Conservation (phyloP, 1,140 invertebrate species). For the Aricia agestis region DNA sequence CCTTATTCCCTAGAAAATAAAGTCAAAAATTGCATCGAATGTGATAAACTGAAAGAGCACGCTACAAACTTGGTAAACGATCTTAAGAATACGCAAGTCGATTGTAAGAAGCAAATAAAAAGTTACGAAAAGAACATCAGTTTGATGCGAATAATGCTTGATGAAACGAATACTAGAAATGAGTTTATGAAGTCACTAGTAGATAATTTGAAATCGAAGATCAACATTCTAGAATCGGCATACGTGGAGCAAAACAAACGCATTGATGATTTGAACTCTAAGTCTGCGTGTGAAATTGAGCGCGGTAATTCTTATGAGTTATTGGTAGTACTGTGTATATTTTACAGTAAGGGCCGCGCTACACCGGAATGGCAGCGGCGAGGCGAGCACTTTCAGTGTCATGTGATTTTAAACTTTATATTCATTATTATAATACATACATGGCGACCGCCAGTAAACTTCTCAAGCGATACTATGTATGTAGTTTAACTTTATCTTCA, state of each 20-base stretch:
- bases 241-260: conserved; percentile 37
- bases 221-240: conserved; percentile 38
- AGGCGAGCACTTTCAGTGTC: too few relatives aligned
- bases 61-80: conserved; percentile 47
- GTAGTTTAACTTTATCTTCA: too few relatives aligned
- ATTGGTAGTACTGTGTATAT: neutral
- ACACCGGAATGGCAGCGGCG: too few relatives aligned
- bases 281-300: conserved; percentile 39
- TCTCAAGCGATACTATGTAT: too few relatives aligned
- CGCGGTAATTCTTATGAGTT: conserved; percentile 40
- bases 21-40: conserved; percentile 33
- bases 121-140: conserved; percentile 50
- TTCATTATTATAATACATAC: too few relatives aligned
- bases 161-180: conserved; percentile 45
- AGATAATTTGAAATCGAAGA: conserved; percentile 38
- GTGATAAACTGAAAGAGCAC: conserved; percentile 36
- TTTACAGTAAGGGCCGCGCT: too few relatives aligned
- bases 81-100: conserved; percentile 26
- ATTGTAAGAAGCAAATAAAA: conserved; percentile 34
- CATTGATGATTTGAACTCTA: conserved; percentile 30
- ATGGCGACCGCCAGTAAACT: too few relatives aligned
- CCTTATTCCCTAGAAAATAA: conserved; percentile 36
- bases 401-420: too few relatives aligned
- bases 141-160: conserved; percentile 38
- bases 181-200: conserved; percentile 37